A percentile compares a stretch with the other conserved stretches of the same genome.
phyloP scores from a whole-genome alignment of 2,113 vertebrate species.

The Heloderma charlesbogerti region DNA sequence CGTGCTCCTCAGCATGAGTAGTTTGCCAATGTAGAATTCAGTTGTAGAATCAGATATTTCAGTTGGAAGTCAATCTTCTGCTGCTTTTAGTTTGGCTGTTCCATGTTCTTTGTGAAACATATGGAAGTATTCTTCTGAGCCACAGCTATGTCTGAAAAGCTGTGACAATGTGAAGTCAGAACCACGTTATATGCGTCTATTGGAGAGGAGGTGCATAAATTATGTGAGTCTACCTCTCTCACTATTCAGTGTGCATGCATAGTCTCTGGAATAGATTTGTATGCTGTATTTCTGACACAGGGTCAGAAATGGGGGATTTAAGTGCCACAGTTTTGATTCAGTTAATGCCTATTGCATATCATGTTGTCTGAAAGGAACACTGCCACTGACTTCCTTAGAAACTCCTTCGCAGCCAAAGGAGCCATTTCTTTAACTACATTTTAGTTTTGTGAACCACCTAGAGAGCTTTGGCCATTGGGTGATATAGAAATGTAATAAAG shows the following conservation, averaged over 20 bases:
- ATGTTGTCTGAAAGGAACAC: slow-evolving; percentile 47
- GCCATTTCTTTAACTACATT: slow-evolving; percentile 24
- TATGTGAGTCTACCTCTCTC: not conserved
- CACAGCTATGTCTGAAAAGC: not conserved
- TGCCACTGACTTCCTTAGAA: not conserved
- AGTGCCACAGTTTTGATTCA: not conserved
- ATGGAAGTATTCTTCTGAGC: not conserved
- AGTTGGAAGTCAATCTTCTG: not conserved
- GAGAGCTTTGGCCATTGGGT: too few species aligned
- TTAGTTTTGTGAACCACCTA: too few species aligned
- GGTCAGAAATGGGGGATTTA: not conserved
- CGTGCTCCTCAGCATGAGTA: not conserved
- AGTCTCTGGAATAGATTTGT: not conserved
- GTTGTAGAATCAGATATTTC: not conserved
- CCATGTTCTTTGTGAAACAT: not conserved
- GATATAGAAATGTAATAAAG: too few species aligned
- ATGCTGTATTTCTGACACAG: not conserved
- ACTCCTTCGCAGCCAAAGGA: slow-evolving; percentile 31
- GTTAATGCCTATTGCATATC: slow-evolving; percentile 37
- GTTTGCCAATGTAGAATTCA: not conserved
- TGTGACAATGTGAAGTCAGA: not conserved
- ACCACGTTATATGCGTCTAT: not conserved
- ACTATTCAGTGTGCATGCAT: not conserved
- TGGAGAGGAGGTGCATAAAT: not conserved
- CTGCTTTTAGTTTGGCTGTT: not conserved